Percentiles rank a stretch among this genome's conserved stretches.
Conservation (phyloP, 2,888 invertebrate species). For the Lutraria lutraria region DNA sequence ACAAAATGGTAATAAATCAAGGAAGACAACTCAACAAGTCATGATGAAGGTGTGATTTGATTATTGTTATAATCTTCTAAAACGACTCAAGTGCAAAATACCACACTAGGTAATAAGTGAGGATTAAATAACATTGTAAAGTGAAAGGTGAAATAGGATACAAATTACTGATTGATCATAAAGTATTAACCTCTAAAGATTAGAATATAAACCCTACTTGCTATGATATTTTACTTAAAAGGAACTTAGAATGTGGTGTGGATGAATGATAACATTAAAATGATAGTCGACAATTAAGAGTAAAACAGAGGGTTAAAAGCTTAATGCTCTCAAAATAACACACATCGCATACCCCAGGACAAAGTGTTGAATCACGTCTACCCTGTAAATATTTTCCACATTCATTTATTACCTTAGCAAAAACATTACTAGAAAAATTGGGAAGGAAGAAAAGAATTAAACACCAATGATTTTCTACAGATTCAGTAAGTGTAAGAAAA, state of each 20-base stretch:
- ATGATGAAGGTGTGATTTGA: too few species aligned
- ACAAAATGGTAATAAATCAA: too few species aligned
- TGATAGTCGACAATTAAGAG: background rate
- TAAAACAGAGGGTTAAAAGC: slow-evolving; percentile 12
- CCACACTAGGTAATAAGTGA: background rate
- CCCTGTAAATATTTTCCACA: background rate
- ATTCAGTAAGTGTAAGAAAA: too few species aligned
- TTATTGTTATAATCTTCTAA: too few species aligned
- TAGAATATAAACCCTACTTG: too few species aligned
- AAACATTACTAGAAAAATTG: too few species aligned
- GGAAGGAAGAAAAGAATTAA: too few species aligned
- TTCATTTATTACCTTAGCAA: background rate
- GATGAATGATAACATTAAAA: background rate
- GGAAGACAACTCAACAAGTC: too few species aligned
- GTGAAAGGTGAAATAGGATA: background rate
- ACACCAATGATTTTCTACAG: too few species aligned
- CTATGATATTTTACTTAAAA: too few species aligned
- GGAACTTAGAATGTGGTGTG: background rate
- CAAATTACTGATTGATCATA: background rate
- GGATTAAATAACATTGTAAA: background rate
- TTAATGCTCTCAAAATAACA: background rate
- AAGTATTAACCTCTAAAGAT: background rate
- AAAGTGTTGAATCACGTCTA: background rate
- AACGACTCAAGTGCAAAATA: too few species aligned
- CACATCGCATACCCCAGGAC: slow-evolving; percentile 1